Base-by-base conservation (phyloP, 2,888 invertebrate species). In the Unio pictorum region DNA sequence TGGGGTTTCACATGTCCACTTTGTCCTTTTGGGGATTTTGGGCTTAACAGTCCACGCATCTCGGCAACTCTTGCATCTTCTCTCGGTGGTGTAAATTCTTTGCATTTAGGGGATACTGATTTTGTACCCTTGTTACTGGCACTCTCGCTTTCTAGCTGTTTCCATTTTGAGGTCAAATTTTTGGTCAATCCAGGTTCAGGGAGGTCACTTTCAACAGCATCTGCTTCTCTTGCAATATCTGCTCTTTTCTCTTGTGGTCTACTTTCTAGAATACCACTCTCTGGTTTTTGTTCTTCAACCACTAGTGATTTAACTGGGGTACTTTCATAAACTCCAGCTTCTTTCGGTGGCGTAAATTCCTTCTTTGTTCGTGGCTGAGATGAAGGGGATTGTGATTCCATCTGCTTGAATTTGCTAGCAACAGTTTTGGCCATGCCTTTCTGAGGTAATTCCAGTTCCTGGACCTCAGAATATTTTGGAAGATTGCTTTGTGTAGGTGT, bases 91-190 rank as follows among this genome's bases (percentile, higher is more conserved):
- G 86, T 86, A 69, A 87, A 86, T 71, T 87, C 85, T 72, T 85
- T 87, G 58, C 72, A 79, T 68, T 75, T 80, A 28, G 81, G 83
- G 17, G 82, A 76, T n/a, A 80, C 68, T 0, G 82, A 76, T 30
- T 81, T 81, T 56, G 80, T 75, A 34, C 69, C 70, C 64, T 80
- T 80, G 45, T 15, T 45, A 45, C 15, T 45, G 74, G 78, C 76
- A 72, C 79, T 81, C 58, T 81, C 76, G 26, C 76, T 78, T 75
- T 94, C 94, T 92, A 97, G 93, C 72, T 95, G 95, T 90, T 97
- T 97, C 90, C 97, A 98, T 86, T 94, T 93, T 87, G 95, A 95
- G 71, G 95, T 94, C 82, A 97, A 93, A 89, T 91, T 92, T 79
- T 93, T 95, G 65, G 97, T 95, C 28, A 95, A 95, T 87, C 97